Evolutionary conservation across 2,113 vertebrate genomes (phyloP), one percentile per base, ranked within the genome.

Genomic region (Xenotilapia leptura): DNA sequence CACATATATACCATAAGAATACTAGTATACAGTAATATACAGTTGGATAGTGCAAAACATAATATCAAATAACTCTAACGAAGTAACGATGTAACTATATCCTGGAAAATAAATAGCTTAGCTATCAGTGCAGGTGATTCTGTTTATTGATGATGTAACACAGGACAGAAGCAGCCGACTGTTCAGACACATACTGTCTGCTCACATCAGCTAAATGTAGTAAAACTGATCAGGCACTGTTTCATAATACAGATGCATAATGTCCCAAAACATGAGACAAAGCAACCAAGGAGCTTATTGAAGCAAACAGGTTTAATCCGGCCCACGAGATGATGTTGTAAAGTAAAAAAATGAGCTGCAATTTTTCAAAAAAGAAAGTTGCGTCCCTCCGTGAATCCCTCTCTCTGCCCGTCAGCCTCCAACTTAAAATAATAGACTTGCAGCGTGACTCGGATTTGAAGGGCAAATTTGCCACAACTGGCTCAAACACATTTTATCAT

Each of bases 341-440:
- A 26, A 55, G 0, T 14, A 14, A 55, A 55, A 55, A 55, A 55
- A 14, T 55, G 0, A 55, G 21, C 21, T 0, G 13, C 23, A 28
- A 5, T 9, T 9, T 28, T 58, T 58, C 23, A 58, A 58, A 58
- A 26, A 26, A 26, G 54, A 7, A 26, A 14, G 21, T 55, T 55
- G 54, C 3, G 12, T 55, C 54, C 21, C 54, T 55, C 54, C 6
- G 4, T 56, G 21, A 26, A 56, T 56, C 54, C 12, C 54, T 26
- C 21, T 56, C 21, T 56, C 54, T 26, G 21, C 6, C 4, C 12
- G 21, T 0, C 54, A 0, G 54, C 12, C 0, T 56, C 6, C 54
- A 56, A 56, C 12, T 26, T 56, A 26, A 56, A 56, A 5, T 14
- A 26, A 56, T 26, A 2, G 54, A 56, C 54, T 26, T 56, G 54